Base-by-base conservation (phyloP, 2,888 invertebrate genomes). In the Zygogramma bicolorata region DNA sequence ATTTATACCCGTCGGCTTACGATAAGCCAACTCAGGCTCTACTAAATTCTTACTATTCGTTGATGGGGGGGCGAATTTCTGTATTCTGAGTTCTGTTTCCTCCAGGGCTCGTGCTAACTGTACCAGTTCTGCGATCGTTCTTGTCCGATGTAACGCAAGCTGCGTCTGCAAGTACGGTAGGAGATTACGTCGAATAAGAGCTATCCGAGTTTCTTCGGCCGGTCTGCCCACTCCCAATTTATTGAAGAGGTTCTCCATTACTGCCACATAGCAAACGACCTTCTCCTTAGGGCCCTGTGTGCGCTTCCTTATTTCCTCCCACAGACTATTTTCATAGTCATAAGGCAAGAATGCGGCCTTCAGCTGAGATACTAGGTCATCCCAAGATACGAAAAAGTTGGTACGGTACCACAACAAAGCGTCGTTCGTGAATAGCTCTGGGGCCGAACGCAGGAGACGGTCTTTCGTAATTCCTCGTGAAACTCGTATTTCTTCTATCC, bases 171-270 rank as follows among this genome's bases (percentile, higher is more conserved):
- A 1, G 25, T 53, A 25, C 10, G 53, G 53, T 20, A 53, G 20
- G 20, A 53, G 20, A 20, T 53, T 53, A 3, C 53, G n/a, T n/a
- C n/a, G n/a, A n/a, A n/a, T n/a, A n/a, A n/a, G n/a, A n/a, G n/a
- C n/a, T n/a, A n/a, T n/a, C 5, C 25, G 27, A 7, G 13, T 1
- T 27, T 58, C 27, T n/a, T 25, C 57, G 7, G 8, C 13, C 8
- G 1, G 25, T 29, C 27, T 10, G n/a, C 15, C 13, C 25, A 3
- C 15, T 5, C 5, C 25, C 2, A 58, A 70, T 3, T 18, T 34
- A 0, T 13, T 25, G 49, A 74, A 74, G 6, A 71, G n/a, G 20
- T 59, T 61, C 18, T 68, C 61, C 74, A 74, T 74, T 6, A 3
- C 49, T 4, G 65, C 25, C 1, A 74, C 31, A 65, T 40, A 10